phyloP scores from a whole-genome alignment of 1,140 invertebrate genomes.

The Bombyx mandarina region DNA sequence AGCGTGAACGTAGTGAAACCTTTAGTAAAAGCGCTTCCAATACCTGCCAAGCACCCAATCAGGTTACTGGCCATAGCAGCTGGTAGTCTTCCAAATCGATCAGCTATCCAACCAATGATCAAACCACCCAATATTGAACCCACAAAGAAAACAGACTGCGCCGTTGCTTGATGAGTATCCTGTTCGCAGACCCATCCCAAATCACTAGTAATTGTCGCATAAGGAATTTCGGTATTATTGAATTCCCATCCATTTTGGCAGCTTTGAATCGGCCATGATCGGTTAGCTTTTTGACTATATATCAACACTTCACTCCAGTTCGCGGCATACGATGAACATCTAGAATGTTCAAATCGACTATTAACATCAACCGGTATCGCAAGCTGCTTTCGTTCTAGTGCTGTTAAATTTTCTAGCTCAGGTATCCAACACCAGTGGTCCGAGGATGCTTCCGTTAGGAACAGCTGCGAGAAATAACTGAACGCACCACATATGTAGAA shows the following conservation, averaged over 20 bases:
- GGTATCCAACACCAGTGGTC: conserved; percentile 76
- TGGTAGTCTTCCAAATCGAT: conserved; percentile 76
- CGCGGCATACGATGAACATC: conserved; percentile 35
- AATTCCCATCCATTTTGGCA: conserved; percentile 75
- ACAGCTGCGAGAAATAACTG: conserved; percentile 77
- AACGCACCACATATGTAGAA: conserved; percentile 74
- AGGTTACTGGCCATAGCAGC: conserved; percentile 75
- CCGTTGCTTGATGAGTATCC: conserved; percentile 74
- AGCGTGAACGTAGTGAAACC: conserved; percentile 73
- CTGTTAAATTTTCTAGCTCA: conserved; percentile 56
- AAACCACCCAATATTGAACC: conserved; percentile 80
- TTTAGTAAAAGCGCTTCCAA: conserved; percentile 74
- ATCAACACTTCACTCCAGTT: conserved; percentile 45
- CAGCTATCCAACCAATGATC: conserved; percentile 78
- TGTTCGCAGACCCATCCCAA: conserved; percentile 78
- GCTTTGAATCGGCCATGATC: conserved; percentile 36
- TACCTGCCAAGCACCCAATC: conserved; percentile 75
- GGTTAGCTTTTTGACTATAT: conserved; percentile 22
- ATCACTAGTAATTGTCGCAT: conserved; percentile 53
- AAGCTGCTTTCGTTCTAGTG: conserved; percentile 41
- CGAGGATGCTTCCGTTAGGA: conserved; percentile 73
- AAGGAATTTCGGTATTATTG: conserved; percentile 64
- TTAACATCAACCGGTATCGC: conserved; percentile 37
- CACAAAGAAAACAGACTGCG: conserved; percentile 76
- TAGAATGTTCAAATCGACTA: conserved; percentile 41